Percentiles rank a stretch among this genome's conserved stretches.
Conservation (phyloP, 2,797 vertebrate species). For the Falco novaeseelandiae region DNA sequence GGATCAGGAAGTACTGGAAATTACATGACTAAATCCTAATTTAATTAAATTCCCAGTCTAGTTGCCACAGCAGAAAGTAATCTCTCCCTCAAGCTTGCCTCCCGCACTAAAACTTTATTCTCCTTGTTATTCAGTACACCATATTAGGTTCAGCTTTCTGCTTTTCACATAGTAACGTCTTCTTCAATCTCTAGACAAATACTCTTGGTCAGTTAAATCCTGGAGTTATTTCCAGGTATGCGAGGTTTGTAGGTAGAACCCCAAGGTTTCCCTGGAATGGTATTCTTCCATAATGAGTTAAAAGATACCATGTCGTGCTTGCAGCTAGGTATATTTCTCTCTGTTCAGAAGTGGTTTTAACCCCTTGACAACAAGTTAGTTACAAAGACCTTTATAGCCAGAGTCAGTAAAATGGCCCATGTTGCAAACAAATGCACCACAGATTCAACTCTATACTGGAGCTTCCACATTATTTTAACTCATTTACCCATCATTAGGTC, state of each 20-base stretch:
- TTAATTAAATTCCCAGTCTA: neutral
- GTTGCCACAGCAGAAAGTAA: neutral
- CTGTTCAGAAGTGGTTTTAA: neutral
- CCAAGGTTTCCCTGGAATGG: neutral
- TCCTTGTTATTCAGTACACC: neutral
- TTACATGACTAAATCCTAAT: neutral
- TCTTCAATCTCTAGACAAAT: neutral
- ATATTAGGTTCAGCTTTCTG: neutral
- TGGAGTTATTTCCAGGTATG: neutral
- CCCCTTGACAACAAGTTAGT: neutral
- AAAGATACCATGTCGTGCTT: neutral
- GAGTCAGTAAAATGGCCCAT: neutral
- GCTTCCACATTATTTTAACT: neutral
- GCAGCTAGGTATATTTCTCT: neutral
- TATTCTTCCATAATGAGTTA: neutral
- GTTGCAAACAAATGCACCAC: neutral
- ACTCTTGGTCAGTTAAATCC: neutral
- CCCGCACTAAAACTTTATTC: neutral
- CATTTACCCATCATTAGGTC: neutral
- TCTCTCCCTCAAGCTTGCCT: neutral
- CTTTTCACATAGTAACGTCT: neutral
- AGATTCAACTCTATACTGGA: neutral
- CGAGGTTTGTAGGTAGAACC: neutral
- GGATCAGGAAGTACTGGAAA: neutral
- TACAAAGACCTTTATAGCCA: neutral